Evolutionary conservation across 2,797 vertebrate species (phyloP).

Genomic region (Brachymystax lenok): DNA sequence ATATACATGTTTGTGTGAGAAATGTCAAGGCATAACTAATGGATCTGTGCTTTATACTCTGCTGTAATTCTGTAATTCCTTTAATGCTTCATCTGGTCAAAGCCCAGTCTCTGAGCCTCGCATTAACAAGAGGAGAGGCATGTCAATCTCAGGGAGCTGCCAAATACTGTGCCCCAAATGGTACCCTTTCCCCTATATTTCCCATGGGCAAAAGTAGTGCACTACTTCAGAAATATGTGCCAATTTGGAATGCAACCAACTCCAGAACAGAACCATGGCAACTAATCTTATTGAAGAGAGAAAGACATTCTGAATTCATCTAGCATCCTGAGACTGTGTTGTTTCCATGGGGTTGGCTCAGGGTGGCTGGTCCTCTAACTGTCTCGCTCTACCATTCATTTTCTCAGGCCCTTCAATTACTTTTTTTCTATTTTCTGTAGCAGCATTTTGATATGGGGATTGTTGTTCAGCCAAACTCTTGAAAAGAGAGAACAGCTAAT

Average conservation of each 20-base stretch:
- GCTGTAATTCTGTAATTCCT: neutral
- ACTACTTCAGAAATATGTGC: neutral
- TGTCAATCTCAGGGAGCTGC: too few relatives aligned
- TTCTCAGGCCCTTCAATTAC: neutral
- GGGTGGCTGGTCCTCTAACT: neutral
- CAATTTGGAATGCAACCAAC: neutral
- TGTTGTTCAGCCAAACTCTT: neutral
- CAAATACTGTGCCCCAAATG: too few relatives aligned
- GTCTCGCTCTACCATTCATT: neutral
- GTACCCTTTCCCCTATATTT: too few relatives aligned
- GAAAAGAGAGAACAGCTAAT: slow-evolving; percentile 27
- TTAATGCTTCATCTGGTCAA: neutral
- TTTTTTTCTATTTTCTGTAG: neutral
- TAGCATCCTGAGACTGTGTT: neutral
- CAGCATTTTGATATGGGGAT: slow-evolving; percentile 11
- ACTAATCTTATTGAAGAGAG: neutral
- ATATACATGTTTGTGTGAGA: too few relatives aligned
- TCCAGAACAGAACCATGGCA: neutral
- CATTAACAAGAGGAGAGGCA: too few relatives aligned
- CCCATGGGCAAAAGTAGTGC: neutral
- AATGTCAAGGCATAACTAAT: neutral
- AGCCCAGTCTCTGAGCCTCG: too few relatives aligned
- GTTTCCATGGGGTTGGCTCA: neutral
- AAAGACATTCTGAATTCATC: neutral
- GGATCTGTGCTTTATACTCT: neutral